phyloP scores from a whole-genome alignment of 2,113 vertebrate species.

The Hippoglossus stenolepis region DNA sequence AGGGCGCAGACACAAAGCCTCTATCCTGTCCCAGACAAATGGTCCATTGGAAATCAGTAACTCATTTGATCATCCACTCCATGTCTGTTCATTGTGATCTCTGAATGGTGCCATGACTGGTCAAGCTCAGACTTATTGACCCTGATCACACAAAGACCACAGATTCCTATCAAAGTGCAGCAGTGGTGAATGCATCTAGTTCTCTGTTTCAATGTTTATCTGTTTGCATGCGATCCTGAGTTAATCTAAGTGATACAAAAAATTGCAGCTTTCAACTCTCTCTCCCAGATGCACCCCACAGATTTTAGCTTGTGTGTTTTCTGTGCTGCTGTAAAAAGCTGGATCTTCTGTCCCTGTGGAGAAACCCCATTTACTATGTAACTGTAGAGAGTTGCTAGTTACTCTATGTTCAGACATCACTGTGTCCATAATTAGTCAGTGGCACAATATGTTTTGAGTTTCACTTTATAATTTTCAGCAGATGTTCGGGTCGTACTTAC shows the following conservation, averaged over 20 bases:
- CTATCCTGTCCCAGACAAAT: slow-evolving; percentile 27
- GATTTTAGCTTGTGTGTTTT: not conserved
- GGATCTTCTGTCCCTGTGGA: not conserved
- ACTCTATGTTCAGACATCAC: too few relatives aligned
- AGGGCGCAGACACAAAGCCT: not conserved
- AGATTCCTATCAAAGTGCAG: not conserved
- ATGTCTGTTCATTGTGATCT: not conserved
- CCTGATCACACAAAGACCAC: not conserved
- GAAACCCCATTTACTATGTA: not conserved
- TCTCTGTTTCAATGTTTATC: not conserved
- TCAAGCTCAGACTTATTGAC: slow-evolving; percentile 14
- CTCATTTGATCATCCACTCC: slow-evolving; percentile 46
- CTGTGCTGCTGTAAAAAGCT: not conserved
- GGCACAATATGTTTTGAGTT: too few relatives aligned
- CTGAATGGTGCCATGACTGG: slow-evolving; percentile 12
- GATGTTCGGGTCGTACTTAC: too few relatives aligned
- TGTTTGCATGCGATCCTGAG: not conserved
- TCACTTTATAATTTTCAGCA: too few relatives aligned
- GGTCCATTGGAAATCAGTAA: slow-evolving; percentile 68
- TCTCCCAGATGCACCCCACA: not conserved
- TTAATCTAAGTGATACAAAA: not conserved
- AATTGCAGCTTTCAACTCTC: not conserved
- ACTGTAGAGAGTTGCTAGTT: too few relatives aligned
- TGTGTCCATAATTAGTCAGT: too few relatives aligned
- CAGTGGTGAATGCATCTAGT: not conserved